Conservation (phyloP, 1,140 invertebrate species). For the Drosophila fuyamai region DNA sequence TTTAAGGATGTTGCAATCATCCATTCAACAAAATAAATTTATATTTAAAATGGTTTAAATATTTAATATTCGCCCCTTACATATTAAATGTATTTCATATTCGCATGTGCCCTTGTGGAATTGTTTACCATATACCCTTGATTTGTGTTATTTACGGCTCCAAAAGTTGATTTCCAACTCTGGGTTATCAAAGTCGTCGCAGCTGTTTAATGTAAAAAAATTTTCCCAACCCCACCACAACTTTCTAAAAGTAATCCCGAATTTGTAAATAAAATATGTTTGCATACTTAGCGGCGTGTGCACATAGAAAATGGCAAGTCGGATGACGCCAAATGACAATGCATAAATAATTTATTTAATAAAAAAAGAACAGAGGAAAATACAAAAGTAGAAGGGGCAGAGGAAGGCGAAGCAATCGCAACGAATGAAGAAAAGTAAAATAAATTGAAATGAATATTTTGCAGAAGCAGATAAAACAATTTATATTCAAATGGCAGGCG, state of each 20-base stretch:
- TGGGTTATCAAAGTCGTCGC: conserved; percentile 26
- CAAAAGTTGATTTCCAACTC: conserved; percentile 24
- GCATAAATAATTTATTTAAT: conserved; percentile 83
- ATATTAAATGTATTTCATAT: background rate
- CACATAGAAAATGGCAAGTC: conserved; percentile 40
- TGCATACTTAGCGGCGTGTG: conserved; percentile 57
- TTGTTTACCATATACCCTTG: background rate
- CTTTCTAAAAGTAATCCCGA: conserved; percentile 29
- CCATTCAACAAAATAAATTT: no score
- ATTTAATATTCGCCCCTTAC: background rate
- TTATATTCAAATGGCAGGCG: conserved; percentile 79
- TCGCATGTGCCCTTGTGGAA: background rate
- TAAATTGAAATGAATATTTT: conserved; percentile 83
- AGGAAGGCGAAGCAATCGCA: conserved; percentile 32
- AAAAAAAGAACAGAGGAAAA: conserved; percentile 27
- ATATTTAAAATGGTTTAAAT: background rate
- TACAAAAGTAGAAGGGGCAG: conserved; percentile 12
- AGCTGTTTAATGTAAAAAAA: conserved; percentile 31
- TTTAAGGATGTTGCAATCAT: background rate
- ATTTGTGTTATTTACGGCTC: conserved; percentile 8
- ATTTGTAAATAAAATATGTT: conserved; percentile 44
- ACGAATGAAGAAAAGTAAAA: conserved; percentile 53
- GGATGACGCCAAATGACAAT: conserved; percentile 58
- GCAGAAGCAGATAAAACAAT: conserved; percentile 77
- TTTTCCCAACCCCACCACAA: background rate